phyloP scores from a whole-genome alignment of 2,888 invertebrate species.

The Pachymerium ferrugineum region DNA sequence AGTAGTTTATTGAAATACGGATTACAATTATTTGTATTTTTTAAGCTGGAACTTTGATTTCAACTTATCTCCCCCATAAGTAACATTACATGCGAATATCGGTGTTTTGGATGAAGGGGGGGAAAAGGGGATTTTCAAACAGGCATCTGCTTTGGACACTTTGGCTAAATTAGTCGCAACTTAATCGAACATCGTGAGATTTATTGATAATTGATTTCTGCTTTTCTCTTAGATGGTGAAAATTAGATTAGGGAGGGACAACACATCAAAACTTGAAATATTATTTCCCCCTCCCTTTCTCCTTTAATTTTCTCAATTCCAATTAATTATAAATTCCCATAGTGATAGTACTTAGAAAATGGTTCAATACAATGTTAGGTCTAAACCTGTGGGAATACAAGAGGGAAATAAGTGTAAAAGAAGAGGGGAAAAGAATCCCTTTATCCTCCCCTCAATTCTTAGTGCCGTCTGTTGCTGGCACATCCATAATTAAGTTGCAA shows the following conservation, averaged over 20 bases:
- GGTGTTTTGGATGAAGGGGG: too few relatives aligned
- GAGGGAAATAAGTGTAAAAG: slow-evolving; percentile 22
- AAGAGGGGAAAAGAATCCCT: slow-evolving; percentile 11
- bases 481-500: slow-evolving; percentile 27
- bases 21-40: too few relatives aligned
- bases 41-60: too few relatives aligned
- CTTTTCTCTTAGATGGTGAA: slow-evolving; percentile 5
- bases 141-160: slow-evolving; percentile 19
- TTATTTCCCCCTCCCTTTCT: too few relatives aligned
- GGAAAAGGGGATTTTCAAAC: too few relatives aligned
- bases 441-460: slow-evolving; percentile 25
- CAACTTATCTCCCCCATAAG: too few relatives aligned
- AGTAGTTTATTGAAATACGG: too few relatives aligned
- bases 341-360: too few relatives aligned
- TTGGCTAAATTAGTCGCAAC: slow-evolving; percentile 13
- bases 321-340: too few relatives aligned
- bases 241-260: slow-evolving; percentile 1
- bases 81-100: too few relatives aligned
- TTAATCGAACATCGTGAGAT: slow-evolving; percentile 9
- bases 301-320: too few relatives aligned
- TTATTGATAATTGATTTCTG: slow-evolving; percentile 14
- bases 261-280: neutral
- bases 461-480: slow-evolving; percentile 22
- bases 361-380: neutral
- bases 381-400: slow-evolving; percentile 14